These are phyloP conservation scores for Drosophila varians DNA, from an alignment of 1,140 invertebrate species.

Conservation along the genomic window DNA sequence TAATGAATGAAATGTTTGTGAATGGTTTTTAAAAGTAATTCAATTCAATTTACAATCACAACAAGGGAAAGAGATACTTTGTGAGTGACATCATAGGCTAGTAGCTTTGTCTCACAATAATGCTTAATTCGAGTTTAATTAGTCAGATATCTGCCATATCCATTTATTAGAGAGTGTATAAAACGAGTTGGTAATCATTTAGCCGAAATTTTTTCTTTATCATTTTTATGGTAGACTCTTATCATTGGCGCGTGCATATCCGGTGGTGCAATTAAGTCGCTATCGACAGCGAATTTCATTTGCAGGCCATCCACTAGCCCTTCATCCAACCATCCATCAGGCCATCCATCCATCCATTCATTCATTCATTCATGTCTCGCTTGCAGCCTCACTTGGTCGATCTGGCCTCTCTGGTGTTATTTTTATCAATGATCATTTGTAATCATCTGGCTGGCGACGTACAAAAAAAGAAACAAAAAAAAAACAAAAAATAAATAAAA, in stretches of 20 bases:
- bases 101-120: neutral
- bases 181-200: constrained; percentile 21
- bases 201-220: constrained; percentile 15
- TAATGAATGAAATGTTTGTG: constrained; percentile 52
- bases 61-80: constrained; percentile 19
- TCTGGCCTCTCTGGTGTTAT: constrained; percentile 36
- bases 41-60: constrained; percentile 55
- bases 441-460: constrained; percentile 59
- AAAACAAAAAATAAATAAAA: constrained; percentile 43
- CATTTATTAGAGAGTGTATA: constrained; percentile 31
- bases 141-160: constrained; percentile 34
- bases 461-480: constrained; percentile 25
- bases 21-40: constrained; percentile 53
- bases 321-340: neutral
- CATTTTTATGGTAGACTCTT: constrained; percentile 16
- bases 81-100: constrained; percentile 17
- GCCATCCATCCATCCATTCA: constrained; percentile 11
- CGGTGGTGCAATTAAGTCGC: constrained; percentile 54
- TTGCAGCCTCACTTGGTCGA: neutral
- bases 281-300: constrained; percentile 52
- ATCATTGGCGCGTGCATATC: constrained; percentile 51
- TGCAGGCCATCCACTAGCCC: constrained; percentile 1
- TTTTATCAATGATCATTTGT: constrained; percentile 67
- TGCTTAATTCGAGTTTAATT: constrained; percentile 36
- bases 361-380: constrained; percentile 51